Evolutionary conservation across 1,140 invertebrate species (phyloP), one percentile per base, ranked within the genome.

Genomic region (Tachypleus tridentatus): DNA sequence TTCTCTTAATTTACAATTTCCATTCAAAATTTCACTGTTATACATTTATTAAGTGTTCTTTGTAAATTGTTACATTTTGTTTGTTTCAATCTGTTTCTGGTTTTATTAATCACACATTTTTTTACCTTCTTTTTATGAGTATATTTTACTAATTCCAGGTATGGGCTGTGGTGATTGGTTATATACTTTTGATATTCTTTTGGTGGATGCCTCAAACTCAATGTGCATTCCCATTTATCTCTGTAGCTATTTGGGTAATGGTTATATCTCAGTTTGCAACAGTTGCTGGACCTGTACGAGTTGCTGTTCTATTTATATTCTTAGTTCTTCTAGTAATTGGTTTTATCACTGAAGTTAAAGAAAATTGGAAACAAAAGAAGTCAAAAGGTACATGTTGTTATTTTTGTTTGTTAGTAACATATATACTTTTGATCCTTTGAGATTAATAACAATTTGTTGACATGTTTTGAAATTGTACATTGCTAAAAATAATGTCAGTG

Each of bases 281-380:
- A 8, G 76, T 76, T 47, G 76, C 76, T 57, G 80, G 80, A 3
- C 73, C 77, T n/a, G 70, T 82, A 3, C 68, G 79, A 29, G 75
- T 80, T 2, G 75, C 79, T 10, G 72, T 82, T 4, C 72, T 81
- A 9, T 62, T 78, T 9, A 54, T 74, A 6, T 64, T 80, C 9
- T 67, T 80, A 3, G 70, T 70, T 7, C 67, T 80, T 6, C 73
- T 81, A 64, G 69, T 77, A 11, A 70, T 77, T 58, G 80, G 80
- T 9, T 75, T 77, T 68, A 64, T 74, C 56, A 67, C 66, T 47
- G 72, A 73, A 60, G 64, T 72, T 11, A 67, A 67, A 60, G 70
- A 65, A 29, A 59, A 67, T 10, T 62, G 29, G 29, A 29, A 65
- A 1, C 51, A 64, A 51, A 58, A 58, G 48, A 51, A 50, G 4